Percentiles rank a stretch among this genome's conserved stretches.
These are phyloP conservation scores for Thunnus thynnus DNA, from an alignment of 2,113 vertebrate genomes.

Conservation along the genomic window DNA sequence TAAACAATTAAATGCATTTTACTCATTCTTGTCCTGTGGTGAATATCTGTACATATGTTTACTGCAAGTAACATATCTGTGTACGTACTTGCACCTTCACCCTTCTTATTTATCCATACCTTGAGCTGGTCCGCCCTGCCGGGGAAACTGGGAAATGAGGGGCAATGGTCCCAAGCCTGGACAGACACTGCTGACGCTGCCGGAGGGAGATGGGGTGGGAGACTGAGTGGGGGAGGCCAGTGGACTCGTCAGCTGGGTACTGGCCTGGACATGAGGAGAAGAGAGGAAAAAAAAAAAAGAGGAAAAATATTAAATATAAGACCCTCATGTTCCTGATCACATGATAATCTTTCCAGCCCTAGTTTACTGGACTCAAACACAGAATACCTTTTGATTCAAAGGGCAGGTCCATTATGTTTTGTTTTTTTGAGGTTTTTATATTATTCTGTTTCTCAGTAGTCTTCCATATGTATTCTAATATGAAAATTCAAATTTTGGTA, in stretches of 20 bases:
- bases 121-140: constrained; percentile 93
- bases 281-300: not conserved
- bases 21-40: not conserved
- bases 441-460: too few species aligned
- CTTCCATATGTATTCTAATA: too few species aligned
- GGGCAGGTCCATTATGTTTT: too few species aligned
- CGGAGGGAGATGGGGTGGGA: constrained; percentile 94
- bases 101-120: constrained; percentile 80
- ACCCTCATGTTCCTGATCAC: not conserved
- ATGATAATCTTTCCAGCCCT: not conserved
- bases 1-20: not conserved
- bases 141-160: constrained; percentile 93
- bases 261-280: constrained; percentile 83
- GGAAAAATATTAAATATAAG: not conserved
- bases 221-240: constrained; percentile 96
- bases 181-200: constrained; percentile 93
- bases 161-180: constrained; percentile 94
- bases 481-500: too few species aligned
- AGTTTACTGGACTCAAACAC: not conserved
- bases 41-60: not conserved
- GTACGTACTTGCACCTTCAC: not conserved
- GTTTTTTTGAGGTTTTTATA: too few species aligned
- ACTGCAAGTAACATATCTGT: not conserved
- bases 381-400: not conserved
- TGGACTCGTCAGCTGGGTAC: constrained; percentile 92